Evolutionary conservation across 1,140 invertebrate species (phyloP).

Genomic region (Bombus impatiens): DNA sequence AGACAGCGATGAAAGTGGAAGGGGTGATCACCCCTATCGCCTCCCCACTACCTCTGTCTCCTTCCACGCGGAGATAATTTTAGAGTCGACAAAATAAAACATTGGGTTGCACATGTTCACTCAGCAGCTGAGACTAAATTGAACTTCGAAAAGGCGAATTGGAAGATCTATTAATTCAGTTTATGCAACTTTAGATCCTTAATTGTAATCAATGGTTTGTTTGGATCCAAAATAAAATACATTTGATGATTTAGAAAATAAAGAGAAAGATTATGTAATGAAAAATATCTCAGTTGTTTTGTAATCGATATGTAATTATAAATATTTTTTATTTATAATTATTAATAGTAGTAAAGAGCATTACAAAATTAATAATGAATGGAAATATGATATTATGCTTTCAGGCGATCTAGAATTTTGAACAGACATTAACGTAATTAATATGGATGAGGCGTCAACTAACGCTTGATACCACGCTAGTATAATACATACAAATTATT

Average conservation of each 20-base stretch:
- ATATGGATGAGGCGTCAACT: background rate
- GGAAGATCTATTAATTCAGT: background rate
- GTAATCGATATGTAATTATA: background rate
- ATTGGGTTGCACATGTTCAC: constrained; percentile 51
- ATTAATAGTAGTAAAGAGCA: background rate
- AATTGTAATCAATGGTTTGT: background rate
- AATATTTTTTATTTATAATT: background rate
- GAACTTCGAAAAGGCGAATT: background rate
- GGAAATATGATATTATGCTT: background rate
- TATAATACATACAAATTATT: background rate
- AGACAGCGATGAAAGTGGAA: background rate
- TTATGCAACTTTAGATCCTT: too few species aligned
- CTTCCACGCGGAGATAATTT: constrained; percentile 59
- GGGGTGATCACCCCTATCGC: constrained; percentile 18
- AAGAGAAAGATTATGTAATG: background rate
- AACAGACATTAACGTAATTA: background rate
- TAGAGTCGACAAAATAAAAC: constrained; percentile 64
- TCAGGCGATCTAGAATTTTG: background rate
- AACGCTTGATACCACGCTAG: background rate
- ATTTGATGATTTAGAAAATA: background rate
- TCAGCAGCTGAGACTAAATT: constrained; percentile 18
- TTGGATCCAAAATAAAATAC: background rate
- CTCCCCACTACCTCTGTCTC: background rate
- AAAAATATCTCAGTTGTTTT: background rate
- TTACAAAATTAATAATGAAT: background rate